These are phyloP conservation scores for Nothoprocta perdicaria DNA, from an alignment of 2,113 vertebrate genomes.

Conservation along the genomic window DNA sequence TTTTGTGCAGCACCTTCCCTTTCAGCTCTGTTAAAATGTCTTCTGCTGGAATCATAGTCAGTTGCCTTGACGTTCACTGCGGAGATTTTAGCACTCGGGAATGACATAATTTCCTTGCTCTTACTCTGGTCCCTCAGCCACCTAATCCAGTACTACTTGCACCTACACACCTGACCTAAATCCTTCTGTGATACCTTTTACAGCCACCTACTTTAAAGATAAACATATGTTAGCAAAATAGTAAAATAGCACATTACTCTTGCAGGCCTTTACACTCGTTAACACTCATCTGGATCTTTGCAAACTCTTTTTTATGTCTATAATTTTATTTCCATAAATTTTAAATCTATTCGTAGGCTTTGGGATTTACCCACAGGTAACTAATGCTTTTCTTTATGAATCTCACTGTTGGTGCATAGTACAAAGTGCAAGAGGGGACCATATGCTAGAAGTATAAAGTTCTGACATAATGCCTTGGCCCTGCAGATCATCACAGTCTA, in stretches of 20 bases:
- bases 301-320: conserved; percentile 62
- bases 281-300: conserved; percentile 67
- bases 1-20: fast-evolving
- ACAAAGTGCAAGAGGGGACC: conserved; percentile 18
- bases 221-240: conserved; percentile 70
- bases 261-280: conserved; percentile 37
- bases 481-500: conserved; percentile 26
- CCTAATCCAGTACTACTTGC: conserved; percentile 61
- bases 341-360: conserved; percentile 34
- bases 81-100: conserved; percentile 12
- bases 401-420: conserved; percentile 3
- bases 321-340: conserved; percentile 68
- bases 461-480: conserved; percentile 1
- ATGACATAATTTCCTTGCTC: background rate
- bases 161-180: conserved; percentile 39
- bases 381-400: conserved; percentile 54
- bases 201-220: conserved; percentile 60
- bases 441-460: conserved; percentile 60
- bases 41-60: background rate
- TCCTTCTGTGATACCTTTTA: conserved; percentile 51
- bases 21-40: background rate
- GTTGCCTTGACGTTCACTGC: background rate
- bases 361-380: conserved; percentile 46
- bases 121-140: conserved; percentile 14
- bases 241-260: conserved; percentile 63